Percentiles rank a stretch among this genome's conserved stretches.
These are phyloP conservation scores for Drosophila pallidifrons DNA, from an alignment of 1,140 invertebrate genomes.

Conservation along the genomic window DNA sequence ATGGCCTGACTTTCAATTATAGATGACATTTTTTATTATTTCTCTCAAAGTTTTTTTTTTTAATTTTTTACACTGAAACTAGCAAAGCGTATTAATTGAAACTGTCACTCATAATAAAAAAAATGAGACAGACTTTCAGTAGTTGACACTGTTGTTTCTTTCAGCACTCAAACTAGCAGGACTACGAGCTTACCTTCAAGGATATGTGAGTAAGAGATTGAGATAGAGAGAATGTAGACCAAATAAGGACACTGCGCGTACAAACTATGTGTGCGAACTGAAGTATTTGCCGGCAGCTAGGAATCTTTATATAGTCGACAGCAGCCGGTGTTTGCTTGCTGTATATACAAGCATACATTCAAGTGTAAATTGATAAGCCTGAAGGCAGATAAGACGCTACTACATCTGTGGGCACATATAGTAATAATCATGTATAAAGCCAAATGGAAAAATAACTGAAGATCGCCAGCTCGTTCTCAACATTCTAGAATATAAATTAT, in stretches of 20 bases:
- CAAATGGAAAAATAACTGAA: conserved; percentile 6
- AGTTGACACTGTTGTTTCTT: background rate
- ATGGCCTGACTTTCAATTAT: too few species aligned
- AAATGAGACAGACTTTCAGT: background rate
- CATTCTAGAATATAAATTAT: conserved; percentile 8
- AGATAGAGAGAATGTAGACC: conserved; percentile 29
- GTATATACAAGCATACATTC: conserved; percentile 26
- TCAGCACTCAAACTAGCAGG: background rate
- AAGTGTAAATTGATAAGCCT: conserved; percentile 36
- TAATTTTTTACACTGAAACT: too few species aligned
- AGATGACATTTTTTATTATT: too few species aligned
- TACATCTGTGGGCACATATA: conserved; percentile 1
- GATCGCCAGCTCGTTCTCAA: conserved; percentile 4
- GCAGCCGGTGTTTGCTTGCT: conserved; percentile 48
- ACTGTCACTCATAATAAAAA: background rate
- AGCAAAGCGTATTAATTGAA: background rate
- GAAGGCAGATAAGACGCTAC: conserved; percentile 28
- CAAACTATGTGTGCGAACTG: conserved; percentile 58
- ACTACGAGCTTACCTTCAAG: conserved; percentile 43
- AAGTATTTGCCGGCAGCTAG: conserved; percentile 35
- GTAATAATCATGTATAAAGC: conserved; percentile 2
- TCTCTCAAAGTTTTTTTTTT: too few species aligned
- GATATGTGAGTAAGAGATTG: background rate
- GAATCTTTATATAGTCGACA: conserved; percentile 66
- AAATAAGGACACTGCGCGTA: conserved; percentile 48